Conservation (phyloP, 2,797 vertebrate genomes). For the Okamejei kenojei region DNA sequence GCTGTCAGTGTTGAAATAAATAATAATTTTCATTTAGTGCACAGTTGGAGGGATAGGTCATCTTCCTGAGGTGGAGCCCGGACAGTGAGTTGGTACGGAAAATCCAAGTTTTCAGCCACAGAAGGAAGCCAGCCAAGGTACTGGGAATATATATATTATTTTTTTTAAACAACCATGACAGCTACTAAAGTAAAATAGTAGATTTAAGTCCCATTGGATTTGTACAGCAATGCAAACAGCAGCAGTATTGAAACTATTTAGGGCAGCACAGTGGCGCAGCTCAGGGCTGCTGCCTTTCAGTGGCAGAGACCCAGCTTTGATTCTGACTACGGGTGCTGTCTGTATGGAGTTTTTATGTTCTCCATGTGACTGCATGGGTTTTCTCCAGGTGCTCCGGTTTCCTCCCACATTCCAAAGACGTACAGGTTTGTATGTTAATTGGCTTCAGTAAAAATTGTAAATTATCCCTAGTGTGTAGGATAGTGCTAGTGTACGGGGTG, state of each 20-base stretch:
- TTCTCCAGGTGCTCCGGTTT: too few species aligned
- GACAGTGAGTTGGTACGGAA: background rate
- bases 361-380: too few species aligned
- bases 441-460: too few species aligned
- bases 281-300: too few species aligned
- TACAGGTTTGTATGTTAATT: too few species aligned
- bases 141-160: background rate
- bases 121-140: background rate
- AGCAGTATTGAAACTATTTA: background rate
- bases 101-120: background rate
- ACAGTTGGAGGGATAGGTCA: background rate
- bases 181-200: background rate
- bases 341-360: too few species aligned
- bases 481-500: too few species aligned
- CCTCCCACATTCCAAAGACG: too few species aligned
- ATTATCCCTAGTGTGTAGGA: too few species aligned
- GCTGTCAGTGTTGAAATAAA: background rate
- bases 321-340: too few species aligned
- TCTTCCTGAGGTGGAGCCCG: background rate
- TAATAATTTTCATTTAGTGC: background rate
- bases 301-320: too few species aligned
- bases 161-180: background rate
- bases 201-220: background rate
- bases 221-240: background rate
- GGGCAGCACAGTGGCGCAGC: too few species aligned